Evolutionary conservation across 2,888 invertebrate genomes (phyloP).

Genomic region (Agonopterix heracliana): DNA sequence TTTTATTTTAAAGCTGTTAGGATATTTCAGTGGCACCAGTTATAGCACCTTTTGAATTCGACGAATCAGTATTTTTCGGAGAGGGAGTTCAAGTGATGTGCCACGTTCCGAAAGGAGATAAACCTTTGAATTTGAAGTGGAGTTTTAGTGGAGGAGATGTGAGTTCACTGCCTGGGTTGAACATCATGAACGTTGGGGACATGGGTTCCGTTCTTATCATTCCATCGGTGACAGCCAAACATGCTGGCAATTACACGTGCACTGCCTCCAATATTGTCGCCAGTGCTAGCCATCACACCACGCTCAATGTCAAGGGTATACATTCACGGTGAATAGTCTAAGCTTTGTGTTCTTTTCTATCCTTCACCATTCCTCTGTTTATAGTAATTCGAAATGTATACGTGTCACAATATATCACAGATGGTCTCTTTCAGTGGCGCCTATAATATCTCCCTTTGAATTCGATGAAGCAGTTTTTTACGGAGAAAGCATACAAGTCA

Average conservation of each 20-base stretch:
- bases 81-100: constrained; percentile 77
- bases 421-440: constrained; percentile 72
- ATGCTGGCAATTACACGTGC: constrained; percentile 83
- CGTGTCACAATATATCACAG: neutral
- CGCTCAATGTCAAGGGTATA: constrained; percentile 79
- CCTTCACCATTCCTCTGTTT: constrained; percentile 5
- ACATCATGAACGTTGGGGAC: constrained; percentile 79
- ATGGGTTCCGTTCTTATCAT: constrained; percentile 81
- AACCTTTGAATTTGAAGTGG: constrained; percentile 85
- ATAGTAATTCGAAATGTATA: constrained; percentile 3
- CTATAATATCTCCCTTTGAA: constrained; percentile 77
- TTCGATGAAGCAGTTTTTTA: constrained; percentile 73
- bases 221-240: constrained; percentile 80
- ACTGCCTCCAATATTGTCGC: constrained; percentile 79
- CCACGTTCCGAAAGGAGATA: constrained; percentile 80
- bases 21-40: constrained; percentile 75
- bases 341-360: constrained; percentile 45
- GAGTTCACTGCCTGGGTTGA: constrained; percentile 75
- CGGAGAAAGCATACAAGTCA: constrained; percentile 76
- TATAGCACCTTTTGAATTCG: constrained; percentile 77
- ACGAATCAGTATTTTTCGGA: constrained; percentile 73
- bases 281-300: constrained; percentile 75
- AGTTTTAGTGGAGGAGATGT: constrained; percentile 79
- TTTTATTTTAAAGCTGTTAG: neutral
- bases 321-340: constrained; percentile 43